A percentile compares a stretch with the other conserved stretches of the same genome.
phyloP scores from a whole-genome alignment of 2,113 vertebrate species.

The Azemiops feae region DNA sequence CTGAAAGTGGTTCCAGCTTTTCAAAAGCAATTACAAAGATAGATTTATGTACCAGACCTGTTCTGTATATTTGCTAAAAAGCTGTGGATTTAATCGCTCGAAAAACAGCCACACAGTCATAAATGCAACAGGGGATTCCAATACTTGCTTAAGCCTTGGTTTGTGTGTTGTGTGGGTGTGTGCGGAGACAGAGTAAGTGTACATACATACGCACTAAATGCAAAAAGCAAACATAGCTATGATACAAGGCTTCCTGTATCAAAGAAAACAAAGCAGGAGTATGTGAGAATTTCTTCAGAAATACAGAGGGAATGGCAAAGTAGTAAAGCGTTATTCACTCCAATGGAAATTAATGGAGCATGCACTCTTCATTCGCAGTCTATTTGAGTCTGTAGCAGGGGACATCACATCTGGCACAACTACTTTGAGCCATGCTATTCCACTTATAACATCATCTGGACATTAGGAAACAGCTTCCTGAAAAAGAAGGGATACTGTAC shows the following conservation, averaged over 20 bases:
- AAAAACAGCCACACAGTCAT: constrained; percentile 53
- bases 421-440: constrained; percentile 53
- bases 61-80: constrained; percentile 64
- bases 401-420: constrained; percentile 64
- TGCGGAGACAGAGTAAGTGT: neutral
- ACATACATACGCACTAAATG: constrained; percentile 1
- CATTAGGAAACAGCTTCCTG: constrained; percentile 52
- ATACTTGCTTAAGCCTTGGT: constrained; percentile 3
- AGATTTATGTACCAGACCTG: constrained; percentile 61
- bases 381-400: constrained; percentile 53
- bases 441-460: constrained; percentile 52
- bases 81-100: constrained; percentile 63
- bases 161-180: neutral
- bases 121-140: constrained; percentile 46
- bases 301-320: constrained; percentile 37
- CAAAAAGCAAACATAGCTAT: constrained; percentile 32
- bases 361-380: constrained; percentile 53
- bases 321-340: constrained; percentile 56
- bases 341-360: constrained; percentile 54
- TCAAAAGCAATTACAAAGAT: constrained; percentile 65
- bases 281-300: constrained; percentile 40
- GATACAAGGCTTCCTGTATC: constrained; percentile 44
- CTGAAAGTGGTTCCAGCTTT: constrained; percentile 59
- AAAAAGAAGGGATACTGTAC: constrained; percentile 43
- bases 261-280: constrained; percentile 45